Conservation (phyloP, 2,113 vertebrate genomes). For the Gambusia affinis region DNA sequence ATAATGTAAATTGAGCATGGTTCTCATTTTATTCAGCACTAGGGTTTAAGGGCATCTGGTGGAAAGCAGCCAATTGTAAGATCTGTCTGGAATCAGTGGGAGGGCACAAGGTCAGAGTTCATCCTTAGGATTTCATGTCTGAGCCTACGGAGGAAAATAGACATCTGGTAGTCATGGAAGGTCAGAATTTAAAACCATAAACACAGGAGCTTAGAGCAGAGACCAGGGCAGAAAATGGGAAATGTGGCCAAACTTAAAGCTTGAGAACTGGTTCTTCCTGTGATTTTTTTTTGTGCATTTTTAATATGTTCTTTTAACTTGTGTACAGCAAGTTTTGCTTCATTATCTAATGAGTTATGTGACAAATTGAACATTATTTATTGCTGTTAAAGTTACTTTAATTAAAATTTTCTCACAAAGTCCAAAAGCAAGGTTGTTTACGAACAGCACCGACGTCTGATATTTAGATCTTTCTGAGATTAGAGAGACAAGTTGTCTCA, state of each 20-base stretch:
- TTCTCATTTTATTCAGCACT: conserved; percentile 50
- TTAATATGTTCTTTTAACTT: neutral
- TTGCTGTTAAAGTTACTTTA: conserved; percentile 28
- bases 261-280: neutral
- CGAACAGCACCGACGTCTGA: conserved; percentile 58
- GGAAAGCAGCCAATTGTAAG: conserved; percentile 54
- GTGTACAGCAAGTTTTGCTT: neutral
- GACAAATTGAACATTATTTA: neutral
- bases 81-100: conserved; percentile 46
- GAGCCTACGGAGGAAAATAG: conserved; percentile 41
- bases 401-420: conserved; percentile 47
- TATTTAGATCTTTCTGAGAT: conserved; percentile 31
- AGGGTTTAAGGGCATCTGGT: conserved; percentile 54
- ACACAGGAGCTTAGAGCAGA: conserved; percentile 5
- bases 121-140: conserved; percentile 47
- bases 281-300: no score
- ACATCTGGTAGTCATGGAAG: conserved; percentile 30
- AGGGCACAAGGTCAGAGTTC: conserved; percentile 63
- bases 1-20: conserved; percentile 24
- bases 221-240: conserved; percentile 2
- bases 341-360: no score
- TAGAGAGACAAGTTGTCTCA: conserved; percentile 31
- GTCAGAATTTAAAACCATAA: conserved; percentile 25
- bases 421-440: conserved; percentile 34
- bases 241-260: neutral